Percentiles rank a stretch among this genome's conserved stretches.
Evolutionary conservation across 2,888 invertebrate genomes (phyloP).

Genomic region (Pelosia muscerda): DNA sequence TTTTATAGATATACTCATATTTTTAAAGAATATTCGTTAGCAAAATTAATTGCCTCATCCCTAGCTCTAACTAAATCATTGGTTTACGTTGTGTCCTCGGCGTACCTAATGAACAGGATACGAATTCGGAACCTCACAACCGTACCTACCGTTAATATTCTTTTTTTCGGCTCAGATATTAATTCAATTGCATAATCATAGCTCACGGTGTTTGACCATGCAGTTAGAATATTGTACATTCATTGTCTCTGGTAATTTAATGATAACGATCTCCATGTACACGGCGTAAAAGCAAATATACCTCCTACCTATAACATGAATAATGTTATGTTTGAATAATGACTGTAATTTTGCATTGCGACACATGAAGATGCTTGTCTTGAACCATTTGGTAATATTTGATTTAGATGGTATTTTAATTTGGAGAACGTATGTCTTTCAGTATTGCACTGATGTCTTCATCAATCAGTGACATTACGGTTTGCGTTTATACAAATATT

Average conservation of each 20-base stretch:
- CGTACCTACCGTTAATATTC: too few species aligned
- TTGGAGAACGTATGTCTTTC: conserved; percentile 27
- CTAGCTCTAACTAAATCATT: too few species aligned
- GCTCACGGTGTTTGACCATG: conserved; percentile 64
- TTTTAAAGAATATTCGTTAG: too few species aligned
- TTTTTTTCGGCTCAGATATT: conserved; percentile 16
- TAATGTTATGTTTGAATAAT: conserved; percentile 49
- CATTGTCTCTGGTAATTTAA: conserved; percentile 65
- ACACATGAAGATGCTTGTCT: conserved; percentile 55
- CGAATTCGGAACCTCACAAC: too few species aligned
- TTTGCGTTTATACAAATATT: not conserved
- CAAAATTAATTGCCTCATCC: too few species aligned
- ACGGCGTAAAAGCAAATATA: conserved; percentile 57
- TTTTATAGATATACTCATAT: too few species aligned
- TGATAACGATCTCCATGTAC: conserved; percentile 61
- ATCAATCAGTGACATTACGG: conserved; percentile 16
- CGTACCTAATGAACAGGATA: too few species aligned
- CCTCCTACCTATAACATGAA: conserved; percentile 36
- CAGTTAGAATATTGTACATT: conserved; percentile 61
- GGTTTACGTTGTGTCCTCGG: too few species aligned
- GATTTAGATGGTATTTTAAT: conserved; percentile 56
- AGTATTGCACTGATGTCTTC: conserved; percentile 22
- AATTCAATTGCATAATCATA: conserved; percentile 46
- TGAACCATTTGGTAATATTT: conserved; percentile 47
- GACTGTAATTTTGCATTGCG: conserved; percentile 60